These are phyloP conservation scores for Remorina albescens DNA, from an alignment of 2,797 vertebrate genomes.

Conservation along the genomic window DNA sequence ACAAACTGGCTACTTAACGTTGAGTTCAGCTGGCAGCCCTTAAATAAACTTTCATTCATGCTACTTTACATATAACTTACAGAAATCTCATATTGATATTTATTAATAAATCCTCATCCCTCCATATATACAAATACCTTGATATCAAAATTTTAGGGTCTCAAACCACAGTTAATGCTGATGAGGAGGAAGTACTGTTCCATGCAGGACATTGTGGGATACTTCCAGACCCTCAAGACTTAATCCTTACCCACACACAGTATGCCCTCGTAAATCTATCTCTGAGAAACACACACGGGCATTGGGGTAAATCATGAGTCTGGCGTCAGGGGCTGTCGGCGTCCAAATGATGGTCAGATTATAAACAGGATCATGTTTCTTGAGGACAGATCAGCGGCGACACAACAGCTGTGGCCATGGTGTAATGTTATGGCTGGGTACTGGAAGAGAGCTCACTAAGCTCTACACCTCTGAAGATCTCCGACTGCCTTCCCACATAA, in stretches of 20 bases:
- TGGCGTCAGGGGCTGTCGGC: constrained; percentile 77
- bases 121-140: not conserved
- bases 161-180: constrained; percentile 4
- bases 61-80: not conserved
- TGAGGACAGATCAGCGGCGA: constrained; percentile 75
- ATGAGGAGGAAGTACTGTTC: constrained; percentile 21
- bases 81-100: not conserved
- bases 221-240: constrained; percentile 60
- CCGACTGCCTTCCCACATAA: constrained; percentile 20
- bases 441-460: constrained; percentile 45
- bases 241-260: constrained; percentile 60
- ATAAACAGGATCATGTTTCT: constrained; percentile 76
- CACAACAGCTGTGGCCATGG: constrained; percentile 74
- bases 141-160: not conserved
- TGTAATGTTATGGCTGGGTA: constrained; percentile 78
- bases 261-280: constrained; percentile 74
- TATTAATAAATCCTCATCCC: not conserved
- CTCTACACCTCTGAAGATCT: constrained; percentile 53
- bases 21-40: not conserved
- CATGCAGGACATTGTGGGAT: constrained; percentile 39
- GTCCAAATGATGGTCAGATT: constrained; percentile 75
- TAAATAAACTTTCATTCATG: not conserved
- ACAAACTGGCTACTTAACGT: not conserved
- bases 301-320: constrained; percentile 76
- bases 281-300: constrained; percentile 60